These are phyloP conservation scores for Antechinus stuartii DNA, from an alignment of 2,113 vertebrate species.

Conservation along the genomic window DNA sequence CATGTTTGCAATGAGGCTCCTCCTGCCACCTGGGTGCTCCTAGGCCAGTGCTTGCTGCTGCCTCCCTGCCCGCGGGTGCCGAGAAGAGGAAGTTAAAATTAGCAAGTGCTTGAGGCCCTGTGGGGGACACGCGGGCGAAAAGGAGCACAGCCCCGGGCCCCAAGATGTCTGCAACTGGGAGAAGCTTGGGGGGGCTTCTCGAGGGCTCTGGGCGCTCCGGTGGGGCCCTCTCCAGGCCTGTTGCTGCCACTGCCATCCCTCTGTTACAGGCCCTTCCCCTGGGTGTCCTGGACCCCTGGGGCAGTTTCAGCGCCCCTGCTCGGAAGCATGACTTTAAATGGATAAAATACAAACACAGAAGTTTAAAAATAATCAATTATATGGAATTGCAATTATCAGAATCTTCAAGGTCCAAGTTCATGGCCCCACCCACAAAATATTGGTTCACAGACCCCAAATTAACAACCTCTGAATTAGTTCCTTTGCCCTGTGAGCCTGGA, in stretches of 20 bases:
- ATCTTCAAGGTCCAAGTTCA: not conserved
- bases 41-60: rapidly evolving
- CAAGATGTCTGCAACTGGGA: not conserved
- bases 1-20: not conserved
- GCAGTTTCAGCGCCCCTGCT: not conserved
- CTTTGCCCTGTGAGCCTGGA: not conserved
- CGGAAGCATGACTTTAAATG: not conserved
- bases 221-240: not conserved
- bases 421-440: not conserved
- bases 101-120: no score
- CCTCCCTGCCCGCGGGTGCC: not conserved
- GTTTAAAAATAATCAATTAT: not conserved
- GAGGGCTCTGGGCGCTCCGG: no score
- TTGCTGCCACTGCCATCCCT: rapidly evolving
- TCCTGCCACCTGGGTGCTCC: not conserved
- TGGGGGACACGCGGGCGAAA: not conserved
- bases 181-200: no score
- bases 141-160: not conserved
- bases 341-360: not conserved
- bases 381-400: not conserved
- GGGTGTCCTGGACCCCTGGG: not conserved
- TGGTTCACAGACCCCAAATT: not conserved
- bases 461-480: not conserved
- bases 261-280: no score
- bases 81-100: not conserved